Conservation (phyloP, 2,113 vertebrate genomes). For the Apteryx mantelli region DNA sequence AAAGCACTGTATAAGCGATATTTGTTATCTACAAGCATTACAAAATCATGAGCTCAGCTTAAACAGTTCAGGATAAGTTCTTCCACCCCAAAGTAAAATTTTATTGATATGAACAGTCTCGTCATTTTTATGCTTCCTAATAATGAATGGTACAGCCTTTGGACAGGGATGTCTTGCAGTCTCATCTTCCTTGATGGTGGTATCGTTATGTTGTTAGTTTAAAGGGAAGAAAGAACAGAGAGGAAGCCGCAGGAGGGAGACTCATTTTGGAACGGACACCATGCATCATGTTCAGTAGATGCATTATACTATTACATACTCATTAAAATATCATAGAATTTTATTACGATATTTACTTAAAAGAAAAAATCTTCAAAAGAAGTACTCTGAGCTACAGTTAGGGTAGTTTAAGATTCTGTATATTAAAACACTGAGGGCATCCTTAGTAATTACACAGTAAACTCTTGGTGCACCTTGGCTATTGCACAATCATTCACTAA, state of each 20-base stretch:
- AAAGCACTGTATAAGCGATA: not conserved
- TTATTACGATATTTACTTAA: not conserved
- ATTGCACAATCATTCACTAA: not conserved
- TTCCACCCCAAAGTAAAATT: not conserved
- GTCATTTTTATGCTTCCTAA: not conserved
- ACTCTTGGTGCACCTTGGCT: not conserved
- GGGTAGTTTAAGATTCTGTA: not conserved
- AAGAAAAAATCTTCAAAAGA: not conserved
- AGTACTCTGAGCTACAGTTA: not conserved
- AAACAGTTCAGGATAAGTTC: not conserved
- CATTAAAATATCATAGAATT: slow-evolving; percentile 3
- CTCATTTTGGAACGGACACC: not conserved
- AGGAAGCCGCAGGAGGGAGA: not conserved
- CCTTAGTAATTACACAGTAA: not conserved
- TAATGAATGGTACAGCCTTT: not conserved
- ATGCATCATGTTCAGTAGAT: not conserved
- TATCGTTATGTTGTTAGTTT: not conserved
- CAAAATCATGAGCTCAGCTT: not conserved
- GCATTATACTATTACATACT: not conserved
- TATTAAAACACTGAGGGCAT: not conserved
- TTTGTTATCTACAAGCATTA: not conserved
- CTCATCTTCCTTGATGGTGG: not conserved
- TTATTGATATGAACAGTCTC: not conserved
- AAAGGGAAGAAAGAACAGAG: not conserved
- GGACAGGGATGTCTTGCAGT: not conserved